Evolutionary conservation across 2,888 invertebrate genomes (phyloP), one percentile per base, ranked within the genome.

Genomic region (Zaprionus lineosus): DNA sequence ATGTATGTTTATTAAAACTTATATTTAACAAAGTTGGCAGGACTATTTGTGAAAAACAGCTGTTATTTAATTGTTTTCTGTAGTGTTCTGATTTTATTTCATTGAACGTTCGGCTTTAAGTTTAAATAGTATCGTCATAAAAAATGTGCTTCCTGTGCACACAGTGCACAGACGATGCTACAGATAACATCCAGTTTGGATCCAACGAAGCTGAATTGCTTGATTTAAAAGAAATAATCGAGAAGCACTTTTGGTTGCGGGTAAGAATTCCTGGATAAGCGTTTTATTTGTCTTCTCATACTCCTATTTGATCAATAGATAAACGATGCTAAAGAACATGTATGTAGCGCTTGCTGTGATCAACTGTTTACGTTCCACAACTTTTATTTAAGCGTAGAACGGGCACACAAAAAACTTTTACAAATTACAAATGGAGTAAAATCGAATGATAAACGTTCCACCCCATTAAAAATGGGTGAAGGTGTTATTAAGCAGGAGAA

Each of bases 181-280:
- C 39, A 16, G 83, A 59, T 19, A 77, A 57, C 28, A 81, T 87
- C 7, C 56, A 65, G 2, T 83, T 87, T 36, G 56, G 48, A 8
- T 72, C 79, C 7, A 55, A 43, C 0, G 74, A 84, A 55, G 87
- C 86, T 4, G 41, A 57, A 2, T 26, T 52, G n/a, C 50, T 86
- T 8, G 52, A 73, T 18, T 57, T 76, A n/a, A 64, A 47, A 7
- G 28, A 31, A 24, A 75, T 87, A 3, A 74, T 86, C 33, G 84
- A 81, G 29, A 74, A 79, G 26, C 86, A 86, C 37, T 86, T 86
- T 11, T 86, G 87, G 87, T 53, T 85, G 8, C 64, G 52, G 62
- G 81, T 82, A 62, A 73, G 52, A 29, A 47, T n/a, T n/a, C n/a
- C n/a, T n/a, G n/a, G 46, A 12, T 18, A 9, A 2, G 3, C 6